Evolutionary conservation across 64 coral and sea anemone species (phyloP).

Genomic region (Catalaphyllia jardinei): DNA sequence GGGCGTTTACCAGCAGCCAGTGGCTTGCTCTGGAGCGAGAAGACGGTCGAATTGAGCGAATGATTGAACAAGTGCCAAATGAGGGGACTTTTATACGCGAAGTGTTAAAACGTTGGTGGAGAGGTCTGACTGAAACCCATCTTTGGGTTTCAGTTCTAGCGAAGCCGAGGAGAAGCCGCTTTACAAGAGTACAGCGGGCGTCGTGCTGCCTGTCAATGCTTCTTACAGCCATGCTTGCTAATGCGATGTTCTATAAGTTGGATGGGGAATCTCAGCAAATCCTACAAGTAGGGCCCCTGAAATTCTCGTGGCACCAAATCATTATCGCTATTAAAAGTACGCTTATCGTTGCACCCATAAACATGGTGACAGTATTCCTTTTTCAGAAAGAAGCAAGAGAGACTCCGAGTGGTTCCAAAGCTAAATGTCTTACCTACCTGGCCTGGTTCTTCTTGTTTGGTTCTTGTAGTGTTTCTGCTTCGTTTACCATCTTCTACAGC

Average conservation of each 20-base stretch:
- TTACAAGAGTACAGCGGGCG: slow-evolving; percentile 9
- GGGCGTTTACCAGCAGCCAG: slow-evolving; percentile 1
- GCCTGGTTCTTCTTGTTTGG: slow-evolving; percentile 75
- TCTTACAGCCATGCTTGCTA: slow-evolving; percentile 42
- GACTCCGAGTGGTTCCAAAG: neutral
- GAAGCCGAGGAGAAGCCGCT: slow-evolving; percentile 14
- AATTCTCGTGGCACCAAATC: slow-evolving; percentile 35
- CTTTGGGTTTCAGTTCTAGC: slow-evolving; percentile 44
- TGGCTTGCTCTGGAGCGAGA: slow-evolving; percentile 49
- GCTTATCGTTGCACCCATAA: slow-evolving; percentile 41
- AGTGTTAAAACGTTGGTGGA: neutral
- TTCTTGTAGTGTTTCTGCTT: slow-evolving; percentile 50
- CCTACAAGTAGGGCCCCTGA: slow-evolving; percentile 39
- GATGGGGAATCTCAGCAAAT: neutral
- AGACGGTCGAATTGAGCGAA: slow-evolving; percentile 40
- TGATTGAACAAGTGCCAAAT: neutral
- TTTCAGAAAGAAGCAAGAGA: slow-evolving; percentile 39
- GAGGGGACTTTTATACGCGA: neutral
- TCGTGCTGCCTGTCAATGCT: slow-evolving; percentile 47
- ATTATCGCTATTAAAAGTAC: slow-evolving; percentile 45
- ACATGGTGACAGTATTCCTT: slow-evolving; percentile 31
- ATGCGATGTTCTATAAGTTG: slow-evolving; percentile 42
- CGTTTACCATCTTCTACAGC: slow-evolving; percentile 75
- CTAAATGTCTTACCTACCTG: slow-evolving; percentile 64
- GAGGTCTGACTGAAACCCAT: slow-evolving; percentile 26